Base-by-base conservation (phyloP, 2,888 invertebrate genomes). In the Sialis fuliginosa region DNA sequence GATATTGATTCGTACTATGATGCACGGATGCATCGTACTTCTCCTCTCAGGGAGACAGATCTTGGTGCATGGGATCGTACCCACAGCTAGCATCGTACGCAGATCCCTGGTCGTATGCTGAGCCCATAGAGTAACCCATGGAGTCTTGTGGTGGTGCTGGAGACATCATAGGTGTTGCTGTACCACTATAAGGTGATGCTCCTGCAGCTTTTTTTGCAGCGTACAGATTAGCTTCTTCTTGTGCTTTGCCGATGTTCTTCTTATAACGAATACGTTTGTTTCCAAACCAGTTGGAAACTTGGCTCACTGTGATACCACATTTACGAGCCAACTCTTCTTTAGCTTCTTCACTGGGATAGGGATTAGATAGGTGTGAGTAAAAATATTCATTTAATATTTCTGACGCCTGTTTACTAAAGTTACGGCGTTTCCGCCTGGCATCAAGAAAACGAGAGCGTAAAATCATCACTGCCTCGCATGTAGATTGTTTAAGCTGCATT, bases 381-480 rank as follows among this genome's bases (percentile, higher is more conserved):
- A 98, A 98, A 69, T 98, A 98, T 72, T 98, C 97, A 70, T 98
- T 98, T 57, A 98, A 77, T 59, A 97, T 92, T 74, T 98, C 97
- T 31, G 97, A 97, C 48, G 97, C 97, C 68, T 97, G 96, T 74
- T 98, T 98, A 77, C 95, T 96, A 71, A 98, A 98, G 72, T 98
- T 98, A 60, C 97, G 81, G 56, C 97, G 81, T 69, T 98, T 98
- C 53, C 85, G 78, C 56, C 85, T 71, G 64, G 82, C 82, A 65
- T 84, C 81, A 58, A 81, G 69, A 68, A 81, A 82, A 56, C 81
- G 73, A 53, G 92, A 92, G 61, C 93, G 77, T 52, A 98, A 75
- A 55, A 98, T 97, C 98, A 98, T 98, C 55, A 98, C 97, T 42
- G 97, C 97, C 66, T 98, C 98, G 65, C 98, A 98, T 40, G 97